Evolutionary conservation across 2,888 invertebrate genomes (phyloP).

Genomic region (Synergus laeviventris): DNA sequence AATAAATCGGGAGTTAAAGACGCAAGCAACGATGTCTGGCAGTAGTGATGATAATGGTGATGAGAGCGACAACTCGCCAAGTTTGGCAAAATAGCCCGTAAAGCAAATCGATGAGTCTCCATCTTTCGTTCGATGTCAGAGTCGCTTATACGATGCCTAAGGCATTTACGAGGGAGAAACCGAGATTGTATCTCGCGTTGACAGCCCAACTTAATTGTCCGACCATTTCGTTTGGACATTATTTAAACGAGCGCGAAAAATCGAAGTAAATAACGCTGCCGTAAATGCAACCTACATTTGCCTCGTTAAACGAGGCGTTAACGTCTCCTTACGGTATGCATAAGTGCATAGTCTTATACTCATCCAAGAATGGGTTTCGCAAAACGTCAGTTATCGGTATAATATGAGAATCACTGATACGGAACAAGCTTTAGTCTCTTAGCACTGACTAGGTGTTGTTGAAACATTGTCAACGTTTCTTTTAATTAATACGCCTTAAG

Average conservation of each 20-base stretch:
- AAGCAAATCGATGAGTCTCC: slow-evolving; percentile 62
- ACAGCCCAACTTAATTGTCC: slow-evolving; percentile 62
- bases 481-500: slow-evolving; percentile 25
- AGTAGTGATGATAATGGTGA: slow-evolving; percentile 55
- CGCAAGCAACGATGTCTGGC: not conserved
- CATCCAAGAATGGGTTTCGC: not conserved
- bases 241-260: slow-evolving; percentile 41
- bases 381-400: slow-evolving; percentile 16
- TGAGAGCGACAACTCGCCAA: slow-evolving; percentile 54
- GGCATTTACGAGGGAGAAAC: slow-evolving; percentile 48
- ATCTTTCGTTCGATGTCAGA: slow-evolving; percentile 54
- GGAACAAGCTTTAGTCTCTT: slow-evolving; percentile 4
- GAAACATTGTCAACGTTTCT: not conserved
- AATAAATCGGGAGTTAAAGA: not conserved
- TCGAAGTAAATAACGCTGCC: slow-evolving; percentile 50
- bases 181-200: slow-evolving; percentile 62
- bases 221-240: slow-evolving; percentile 42
- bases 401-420: slow-evolving; percentile 21
- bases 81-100: slow-evolving; percentile 60
- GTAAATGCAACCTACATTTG: slow-evolving; percentile 43
- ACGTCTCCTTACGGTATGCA: slow-evolving; percentile 49
- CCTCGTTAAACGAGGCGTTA: slow-evolving; percentile 53
- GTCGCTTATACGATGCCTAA: slow-evolving; percentile 42
- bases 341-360: slow-evolving; percentile 32
- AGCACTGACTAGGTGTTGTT: not conserved